A percentile compares a stretch with the other conserved stretches of the same genome.
Conservation (phyloP, 2,113 vertebrate species). For the Menura novaehollandiae region DNA sequence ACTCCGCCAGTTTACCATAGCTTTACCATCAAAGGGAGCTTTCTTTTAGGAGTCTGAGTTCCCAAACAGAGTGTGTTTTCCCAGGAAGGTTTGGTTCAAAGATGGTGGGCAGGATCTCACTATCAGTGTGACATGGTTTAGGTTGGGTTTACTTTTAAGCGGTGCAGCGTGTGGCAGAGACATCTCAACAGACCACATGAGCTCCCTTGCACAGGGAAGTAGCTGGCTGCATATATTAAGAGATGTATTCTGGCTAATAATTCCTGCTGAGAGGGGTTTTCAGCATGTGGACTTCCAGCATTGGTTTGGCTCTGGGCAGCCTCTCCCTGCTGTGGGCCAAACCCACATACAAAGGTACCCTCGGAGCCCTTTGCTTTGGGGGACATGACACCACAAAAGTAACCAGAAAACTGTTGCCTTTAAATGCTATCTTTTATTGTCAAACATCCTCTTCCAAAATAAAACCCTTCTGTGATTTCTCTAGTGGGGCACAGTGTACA, state of each 20-base stretch:
- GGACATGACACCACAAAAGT: neutral
- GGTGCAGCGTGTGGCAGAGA: neutral
- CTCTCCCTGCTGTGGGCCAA: neutral
- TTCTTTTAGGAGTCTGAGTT: neutral
- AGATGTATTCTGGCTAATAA: neutral
- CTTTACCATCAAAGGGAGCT: conserved; percentile 6
- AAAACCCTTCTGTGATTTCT: neutral
- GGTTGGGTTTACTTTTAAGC: no score
- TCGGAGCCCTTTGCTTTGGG: neutral
- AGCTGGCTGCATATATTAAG: neutral
- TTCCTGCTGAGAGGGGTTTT: neutral
- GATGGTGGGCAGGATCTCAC: rapidly evolving
- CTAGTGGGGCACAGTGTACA: rapidly evolving
- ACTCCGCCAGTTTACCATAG: neutral
- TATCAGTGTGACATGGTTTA: rapidly evolving
- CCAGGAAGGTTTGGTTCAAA: neutral
- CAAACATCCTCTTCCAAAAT: neutral
- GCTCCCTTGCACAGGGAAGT: neutral
- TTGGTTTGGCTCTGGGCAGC: neutral
- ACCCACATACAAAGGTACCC: neutral
- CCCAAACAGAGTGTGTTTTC: neutral
- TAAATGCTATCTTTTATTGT: neutral
- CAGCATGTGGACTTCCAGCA: rapidly evolving
- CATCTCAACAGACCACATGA: neutral
- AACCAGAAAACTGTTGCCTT: neutral